Evolutionary conservation across 2,797 vertebrate genomes (phyloP), one percentile per base, ranked within the genome.

Genomic region (Mormyrus proboscirostris): DNA sequence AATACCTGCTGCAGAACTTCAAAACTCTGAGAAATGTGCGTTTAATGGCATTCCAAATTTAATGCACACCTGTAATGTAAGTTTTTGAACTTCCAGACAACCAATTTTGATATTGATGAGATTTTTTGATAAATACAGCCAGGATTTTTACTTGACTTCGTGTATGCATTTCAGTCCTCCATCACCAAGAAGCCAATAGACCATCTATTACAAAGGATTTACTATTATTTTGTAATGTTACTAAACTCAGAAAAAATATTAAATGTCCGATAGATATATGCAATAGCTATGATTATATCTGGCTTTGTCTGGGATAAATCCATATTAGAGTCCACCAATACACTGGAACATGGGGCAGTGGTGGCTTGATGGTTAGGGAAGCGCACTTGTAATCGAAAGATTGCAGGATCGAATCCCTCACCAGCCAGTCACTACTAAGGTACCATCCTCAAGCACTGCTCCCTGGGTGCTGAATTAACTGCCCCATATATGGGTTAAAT

Each of bases 1-100:
- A 51, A 85, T 50, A n/a, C 22, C 83, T 51, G 44, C 50, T 50
- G 44, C 79, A 38, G 38, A 16, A 38, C 38, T 19, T 38, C 41
- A 82, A 3, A n/a, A 47, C 47, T 22, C 82, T 4, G 4, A 84
- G 9, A 49, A 47, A 50, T 14, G 47, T 22, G 44, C 1, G 4
- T 29, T 51, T 85, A 85, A 25, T 33, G 22, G 9, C 25, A 22
- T n/a, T 10, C n/a, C 22, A 50, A 25, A 85, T 14, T 85, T 9
- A 85, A 85, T 79, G 73, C 73, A 79, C 33, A 50, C 14, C 83
- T 53, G 14, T 25, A 85, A 85, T 79, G 38, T 85, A 50, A 85
- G 29, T 85, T 25, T 85, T 50, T 85, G 49, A 50, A 85, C 14
- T 29, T 16, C 49, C 82, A 22, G 44, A 16, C 82, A 85, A 85